These are phyloP conservation scores for Sorex fumeus DNA, from an alignment of 2,113 vertebrate genomes.

Conservation along the genomic window DNA sequence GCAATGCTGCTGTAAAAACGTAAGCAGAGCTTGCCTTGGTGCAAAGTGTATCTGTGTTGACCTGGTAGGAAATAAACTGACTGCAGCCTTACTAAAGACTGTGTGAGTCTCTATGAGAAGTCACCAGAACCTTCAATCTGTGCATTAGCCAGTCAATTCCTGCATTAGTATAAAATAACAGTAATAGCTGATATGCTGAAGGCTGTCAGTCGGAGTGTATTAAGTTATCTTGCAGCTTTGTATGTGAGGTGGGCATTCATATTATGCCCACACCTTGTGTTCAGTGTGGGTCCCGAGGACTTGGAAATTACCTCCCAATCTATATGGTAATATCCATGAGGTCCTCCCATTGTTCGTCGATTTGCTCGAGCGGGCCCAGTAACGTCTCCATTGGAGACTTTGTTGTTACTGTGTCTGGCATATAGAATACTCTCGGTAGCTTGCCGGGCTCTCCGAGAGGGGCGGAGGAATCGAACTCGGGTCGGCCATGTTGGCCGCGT, in stretches of 20 bases:
- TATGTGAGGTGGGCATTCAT: background rate
- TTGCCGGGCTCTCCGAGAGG: no score
- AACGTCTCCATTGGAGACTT: no score
- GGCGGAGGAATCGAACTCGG: no score
- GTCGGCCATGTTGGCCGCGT: no score
- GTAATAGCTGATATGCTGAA: slow-evolving; percentile 8
- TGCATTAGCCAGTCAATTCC: background rate
- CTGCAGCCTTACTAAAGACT: background rate
- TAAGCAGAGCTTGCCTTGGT: background rate
- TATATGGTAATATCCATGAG: background rate
- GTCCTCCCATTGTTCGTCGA: no score
- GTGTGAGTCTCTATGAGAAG: background rate
- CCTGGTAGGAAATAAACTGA: background rate
- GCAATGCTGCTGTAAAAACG: background rate
- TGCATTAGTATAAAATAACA: background rate
- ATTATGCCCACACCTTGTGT: background rate
- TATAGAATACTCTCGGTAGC: no score
- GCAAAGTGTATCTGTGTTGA: background rate
- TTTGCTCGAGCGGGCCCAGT: no score
- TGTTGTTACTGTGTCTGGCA: no score
- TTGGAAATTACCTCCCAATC: background rate
- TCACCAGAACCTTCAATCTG: background rate
- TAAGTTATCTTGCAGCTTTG: background rate
- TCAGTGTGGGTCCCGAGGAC: background rate
- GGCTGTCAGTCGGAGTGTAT: background rate